Evolutionary conservation across 2,797 vertebrate genomes (phyloP).

Genomic region (Chaenodraco wilsoni): DNA sequence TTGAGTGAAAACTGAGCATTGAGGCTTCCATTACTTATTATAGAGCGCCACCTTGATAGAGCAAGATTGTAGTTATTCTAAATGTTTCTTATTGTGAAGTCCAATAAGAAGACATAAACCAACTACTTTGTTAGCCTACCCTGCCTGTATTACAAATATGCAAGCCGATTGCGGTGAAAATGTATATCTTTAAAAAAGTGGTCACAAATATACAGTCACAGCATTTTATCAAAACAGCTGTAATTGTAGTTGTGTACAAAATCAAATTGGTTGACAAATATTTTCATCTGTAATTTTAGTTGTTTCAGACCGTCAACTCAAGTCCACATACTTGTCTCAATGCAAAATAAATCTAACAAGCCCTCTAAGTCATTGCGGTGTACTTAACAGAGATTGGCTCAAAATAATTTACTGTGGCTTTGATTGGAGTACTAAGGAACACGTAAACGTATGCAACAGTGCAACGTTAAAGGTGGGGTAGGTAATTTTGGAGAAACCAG

Average conservation of each 20-base stretch:
- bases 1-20: constrained; percentile 1
- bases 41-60: background rate
- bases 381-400: background rate
- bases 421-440: too few relatives aligned
- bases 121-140: background rate
- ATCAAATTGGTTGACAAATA: background rate
- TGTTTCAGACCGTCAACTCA: background rate
- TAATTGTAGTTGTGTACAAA: background rate
- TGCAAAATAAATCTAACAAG: background rate
- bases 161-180: background rate
- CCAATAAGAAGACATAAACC: constrained; percentile 8
- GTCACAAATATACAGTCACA: background rate
- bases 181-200: background rate
- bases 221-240: background rate
- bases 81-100: constrained; percentile 22
- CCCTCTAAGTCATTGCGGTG: background rate
- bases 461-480: too few relatives aligned
- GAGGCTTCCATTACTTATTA: constrained; percentile 5
- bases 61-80: background rate
- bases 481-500: too few relatives aligned
- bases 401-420: background rate
- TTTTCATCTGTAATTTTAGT: background rate
- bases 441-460: too few relatives aligned
- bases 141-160: background rate
- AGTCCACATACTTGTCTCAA: background rate